Evolutionary conservation across 1,140 invertebrate species (phyloP), one percentile per base, ranked within the genome.

Genomic region (Octopus sinensis): DNA sequence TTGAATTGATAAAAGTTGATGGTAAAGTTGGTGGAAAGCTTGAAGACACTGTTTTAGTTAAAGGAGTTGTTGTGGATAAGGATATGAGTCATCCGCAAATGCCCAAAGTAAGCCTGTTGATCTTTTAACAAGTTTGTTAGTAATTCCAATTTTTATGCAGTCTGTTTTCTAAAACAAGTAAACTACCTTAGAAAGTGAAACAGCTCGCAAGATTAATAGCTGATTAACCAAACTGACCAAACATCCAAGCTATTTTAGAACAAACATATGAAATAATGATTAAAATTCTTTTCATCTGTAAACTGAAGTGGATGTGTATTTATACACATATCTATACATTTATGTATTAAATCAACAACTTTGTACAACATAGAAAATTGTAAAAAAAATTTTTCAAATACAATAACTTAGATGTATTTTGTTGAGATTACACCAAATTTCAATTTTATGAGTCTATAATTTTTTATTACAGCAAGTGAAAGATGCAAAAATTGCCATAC

Each of bases 21-120:
- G 97, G 96, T 3, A 99, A 99, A 93, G 97, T 98, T 52, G 98
- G 98, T 80, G 98, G 98, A 7, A 94, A 95, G 83, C 93, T 99
- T 89, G 98, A 99, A 92, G 98, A 99, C 90, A 97, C 98, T 0
- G 94, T 97, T 92, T 91, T 99, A 54, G 97, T 99, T 13, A 96
- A 95, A 85, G 98, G 98, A 81, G 98, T 99, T 5, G 94, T 99
- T 83, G 94, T 99, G 30, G 98, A 99, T 89, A 99, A 99, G 92
- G 98, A 98, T 83, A 96, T 99, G 92, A 98, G 96, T 86, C 98
- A 99, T 93, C 97, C 98, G 79, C 98, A 99, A 92, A 99, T 99
- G 98, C 98, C 98, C 3, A 99, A 96, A 93, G 95, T 95, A 82
- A 68, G 68, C 4, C 23, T 43, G 30, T 43, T 43, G 30, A 43